Evolutionary conservation across 2,113 vertebrate genomes (phyloP).

Genomic region (Oncorhynchus mykiss): DNA sequence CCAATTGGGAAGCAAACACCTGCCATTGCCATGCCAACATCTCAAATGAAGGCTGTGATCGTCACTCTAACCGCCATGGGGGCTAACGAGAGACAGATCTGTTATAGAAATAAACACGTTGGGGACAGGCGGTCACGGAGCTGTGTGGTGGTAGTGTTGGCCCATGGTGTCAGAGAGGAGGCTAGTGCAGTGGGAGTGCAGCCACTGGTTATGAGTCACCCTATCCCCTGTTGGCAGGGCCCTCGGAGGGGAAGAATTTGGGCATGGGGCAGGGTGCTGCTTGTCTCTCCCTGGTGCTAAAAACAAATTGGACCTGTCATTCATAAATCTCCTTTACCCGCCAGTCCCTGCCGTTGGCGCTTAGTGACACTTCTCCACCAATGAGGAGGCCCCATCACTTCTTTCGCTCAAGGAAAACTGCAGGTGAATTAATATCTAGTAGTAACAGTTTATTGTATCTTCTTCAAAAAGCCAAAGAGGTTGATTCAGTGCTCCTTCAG

Average conservation of each 20-base stretch:
- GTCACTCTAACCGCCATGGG: conserved; percentile 60
- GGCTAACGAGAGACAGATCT: conserved; percentile 68
- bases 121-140: conserved; percentile 33
- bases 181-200: conserved; percentile 59
- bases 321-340: conserved; percentile 73
- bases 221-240: conserved; percentile 54
- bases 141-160: conserved; percentile 17
- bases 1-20: too few species aligned
- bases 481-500: neutral
- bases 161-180: too few species aligned
- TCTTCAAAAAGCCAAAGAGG: neutral
- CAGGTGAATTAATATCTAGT: neutral
- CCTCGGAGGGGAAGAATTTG: conserved; percentile 62
- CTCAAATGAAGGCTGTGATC: conserved; percentile 70
- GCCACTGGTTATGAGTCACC: conserved; percentile 68
- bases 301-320: conserved; percentile 70
- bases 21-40: conserved; percentile 55
- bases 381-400: conserved; percentile 22
- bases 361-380: conserved; percentile 43
- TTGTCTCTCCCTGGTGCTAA: conserved; percentile 66
- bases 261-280: conserved; percentile 61
- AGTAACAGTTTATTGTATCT: neutral
- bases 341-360: conserved; percentile 18
- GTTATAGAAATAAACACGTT: conserved; percentile 69
- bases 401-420: conserved; percentile 21